These are phyloP conservation scores for Chromoteleia sp. DNA, from an alignment of 2,888 invertebrate species.

Conservation along the genomic window DNA sequence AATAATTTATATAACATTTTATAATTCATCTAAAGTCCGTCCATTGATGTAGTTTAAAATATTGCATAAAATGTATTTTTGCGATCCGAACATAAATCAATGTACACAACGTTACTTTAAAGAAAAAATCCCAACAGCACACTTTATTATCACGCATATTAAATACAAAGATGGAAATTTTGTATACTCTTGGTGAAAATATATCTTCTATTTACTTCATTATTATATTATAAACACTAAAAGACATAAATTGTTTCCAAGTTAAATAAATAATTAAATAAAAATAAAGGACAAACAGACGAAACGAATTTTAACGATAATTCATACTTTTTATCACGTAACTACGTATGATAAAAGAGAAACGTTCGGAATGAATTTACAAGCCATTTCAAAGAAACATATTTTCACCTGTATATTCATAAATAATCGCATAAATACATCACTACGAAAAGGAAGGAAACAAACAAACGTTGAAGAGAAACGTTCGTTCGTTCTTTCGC, in stretches of 20 bases:
- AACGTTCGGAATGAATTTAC: too few relatives aligned
- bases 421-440: conserved; percentile 20
- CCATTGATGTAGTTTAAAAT: conserved; percentile 7
- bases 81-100: conserved; percentile 8
- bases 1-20: conserved; percentile 26
- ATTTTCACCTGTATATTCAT: background rate
- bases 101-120: conserved; percentile 16
- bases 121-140: conserved; percentile 34
- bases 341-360: too few relatives aligned
- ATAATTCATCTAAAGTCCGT: conserved; percentile 32
- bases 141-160: conserved; percentile 36
- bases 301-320: too few relatives aligned
- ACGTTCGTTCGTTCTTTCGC: too few relatives aligned
- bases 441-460: conserved; percentile 12
- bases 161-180: conserved; percentile 31
- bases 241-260: background rate
- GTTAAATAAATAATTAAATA: background rate
- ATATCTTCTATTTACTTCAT: too few relatives aligned
- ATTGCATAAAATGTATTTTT: conserved; percentile 30
- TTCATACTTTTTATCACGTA: too few relatives aligned
- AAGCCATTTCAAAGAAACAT: background rate
- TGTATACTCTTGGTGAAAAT: conserved; percentile 16
- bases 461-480: background rate
- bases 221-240: background rate
- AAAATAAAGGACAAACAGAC: too few relatives aligned